Conservation (phyloP, 2,113 vertebrate genomes). For the Labeo rohita region DNA sequence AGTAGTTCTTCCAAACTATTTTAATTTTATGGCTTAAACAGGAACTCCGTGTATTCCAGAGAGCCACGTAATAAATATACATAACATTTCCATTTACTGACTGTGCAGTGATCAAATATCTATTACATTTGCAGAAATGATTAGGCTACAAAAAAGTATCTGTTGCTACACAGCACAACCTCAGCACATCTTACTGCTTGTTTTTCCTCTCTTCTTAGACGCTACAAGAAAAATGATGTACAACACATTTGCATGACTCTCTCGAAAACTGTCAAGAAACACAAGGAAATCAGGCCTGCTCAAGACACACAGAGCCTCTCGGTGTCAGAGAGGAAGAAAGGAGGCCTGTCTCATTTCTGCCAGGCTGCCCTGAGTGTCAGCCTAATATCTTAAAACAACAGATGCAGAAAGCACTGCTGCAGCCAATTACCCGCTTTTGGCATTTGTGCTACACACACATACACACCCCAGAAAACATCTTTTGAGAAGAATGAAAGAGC, state of each 20-base stretch:
- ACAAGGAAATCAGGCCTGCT: conserved; percentile 68
- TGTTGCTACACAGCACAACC: background rate
- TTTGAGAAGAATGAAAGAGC: conserved; percentile 74
- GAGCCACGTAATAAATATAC: background rate
- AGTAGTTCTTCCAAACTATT: background rate
- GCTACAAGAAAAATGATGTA: conserved; percentile 49
- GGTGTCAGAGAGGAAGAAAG: conserved; percentile 48
- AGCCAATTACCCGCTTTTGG: conserved; percentile 81
- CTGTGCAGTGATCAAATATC: background rate
- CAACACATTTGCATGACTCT: conserved; percentile 64
- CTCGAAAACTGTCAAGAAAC: conserved; percentile 72
- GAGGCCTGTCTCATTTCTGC: conserved; percentile 69
- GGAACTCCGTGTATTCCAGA: background rate
- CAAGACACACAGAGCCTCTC: conserved; percentile 61
- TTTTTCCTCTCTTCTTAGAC: conserved; percentile 32
- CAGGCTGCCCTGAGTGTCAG: conserved; percentile 76
- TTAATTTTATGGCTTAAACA: background rate
- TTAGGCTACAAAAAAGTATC: conserved; percentile 15
- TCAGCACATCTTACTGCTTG: background rate
- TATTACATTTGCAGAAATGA: conserved; percentile 7
- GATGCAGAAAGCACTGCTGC: conserved; percentile 74
- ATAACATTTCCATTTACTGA: background rate
- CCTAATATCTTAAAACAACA: conserved; percentile 82
- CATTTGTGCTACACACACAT: conserved; percentile 65
- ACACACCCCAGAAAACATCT: conserved; percentile 66